A percentile compares a stretch with the other conserved stretches of the same genome.
phyloP scores from a whole-genome alignment of 2,797 vertebrate genomes.

The Poeciliopsis paucimaculata region DNA sequence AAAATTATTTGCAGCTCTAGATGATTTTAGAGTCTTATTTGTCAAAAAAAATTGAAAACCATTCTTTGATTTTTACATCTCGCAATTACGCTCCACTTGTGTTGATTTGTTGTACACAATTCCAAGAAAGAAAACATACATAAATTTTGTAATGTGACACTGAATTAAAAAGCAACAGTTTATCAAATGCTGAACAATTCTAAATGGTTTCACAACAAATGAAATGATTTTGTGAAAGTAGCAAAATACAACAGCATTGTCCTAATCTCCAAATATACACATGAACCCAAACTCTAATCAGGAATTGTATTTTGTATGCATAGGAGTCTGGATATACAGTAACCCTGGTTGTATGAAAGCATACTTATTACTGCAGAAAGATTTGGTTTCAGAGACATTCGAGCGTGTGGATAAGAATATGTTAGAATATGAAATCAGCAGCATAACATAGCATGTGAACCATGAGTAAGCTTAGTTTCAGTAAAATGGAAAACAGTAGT shows the following conservation, averaged over 20 bases:
- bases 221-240: neutral
- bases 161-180: neutral
- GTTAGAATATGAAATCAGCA: slow-evolving; percentile 23
- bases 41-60: neutral
- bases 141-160: neutral
- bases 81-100: neutral
- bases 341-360: neutral
- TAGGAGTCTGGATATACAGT: neutral
- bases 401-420: slow-evolving; percentile 7
- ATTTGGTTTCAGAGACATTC: slow-evolving; percentile 9
- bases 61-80: neutral
- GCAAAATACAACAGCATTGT: neutral
- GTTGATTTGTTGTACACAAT: neutral
- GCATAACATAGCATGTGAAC: slow-evolving; percentile 1
- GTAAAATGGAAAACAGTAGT: slow-evolving; percentile 55
- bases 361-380: slow-evolving; percentile 1
- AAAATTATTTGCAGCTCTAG: neutral
- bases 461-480: slow-evolving; percentile 14
- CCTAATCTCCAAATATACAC: neutral
- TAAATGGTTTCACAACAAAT: neutral
- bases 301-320: neutral
- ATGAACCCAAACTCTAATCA: slow-evolving; percentile 5
- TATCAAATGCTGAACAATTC: neutral
- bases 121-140: neutral
- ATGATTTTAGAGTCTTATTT: neutral